phyloP scores from a whole-genome alignment of 2,797 vertebrate species.

The Hirundo rustica region DNA sequence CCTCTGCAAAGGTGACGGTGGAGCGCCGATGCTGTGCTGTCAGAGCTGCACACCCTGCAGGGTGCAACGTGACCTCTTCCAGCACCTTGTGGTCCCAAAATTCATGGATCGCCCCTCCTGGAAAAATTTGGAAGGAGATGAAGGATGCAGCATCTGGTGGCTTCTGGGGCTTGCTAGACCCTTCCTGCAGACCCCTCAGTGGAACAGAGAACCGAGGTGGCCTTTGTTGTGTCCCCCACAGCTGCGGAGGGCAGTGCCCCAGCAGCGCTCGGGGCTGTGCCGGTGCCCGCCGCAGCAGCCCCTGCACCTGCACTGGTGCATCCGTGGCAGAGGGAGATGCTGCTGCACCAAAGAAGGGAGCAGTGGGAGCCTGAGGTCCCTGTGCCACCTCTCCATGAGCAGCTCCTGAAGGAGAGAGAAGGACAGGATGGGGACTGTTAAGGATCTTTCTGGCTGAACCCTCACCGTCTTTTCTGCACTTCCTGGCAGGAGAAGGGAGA shows the following conservation, averaged over 20 bases:
- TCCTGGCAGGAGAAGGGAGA: background rate
- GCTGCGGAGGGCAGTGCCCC: background rate
- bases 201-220: background rate
- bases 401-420: background rate
- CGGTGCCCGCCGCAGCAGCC: background rate
- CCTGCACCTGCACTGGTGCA: background rate
- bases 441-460: background rate
- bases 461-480: rapidly evolving
- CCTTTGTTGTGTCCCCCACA: background rate
- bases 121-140: background rate
- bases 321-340: background rate
- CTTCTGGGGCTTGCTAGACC: background rate
- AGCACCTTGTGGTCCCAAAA: background rate
- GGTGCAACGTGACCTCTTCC: rapidly evolving
- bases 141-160: background rate
- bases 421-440: background rate
- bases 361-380: background rate
- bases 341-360: background rate
- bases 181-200: background rate
- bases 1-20: background rate
- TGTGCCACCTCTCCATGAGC: background rate
- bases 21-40: rapidly evolving
- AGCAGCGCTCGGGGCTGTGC: rapidly evolving
- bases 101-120: rapidly evolving
- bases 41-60: background rate